Base-by-base conservation (phyloP, 2,888 invertebrate genomes). In the Ennomos quercinarius region DNA sequence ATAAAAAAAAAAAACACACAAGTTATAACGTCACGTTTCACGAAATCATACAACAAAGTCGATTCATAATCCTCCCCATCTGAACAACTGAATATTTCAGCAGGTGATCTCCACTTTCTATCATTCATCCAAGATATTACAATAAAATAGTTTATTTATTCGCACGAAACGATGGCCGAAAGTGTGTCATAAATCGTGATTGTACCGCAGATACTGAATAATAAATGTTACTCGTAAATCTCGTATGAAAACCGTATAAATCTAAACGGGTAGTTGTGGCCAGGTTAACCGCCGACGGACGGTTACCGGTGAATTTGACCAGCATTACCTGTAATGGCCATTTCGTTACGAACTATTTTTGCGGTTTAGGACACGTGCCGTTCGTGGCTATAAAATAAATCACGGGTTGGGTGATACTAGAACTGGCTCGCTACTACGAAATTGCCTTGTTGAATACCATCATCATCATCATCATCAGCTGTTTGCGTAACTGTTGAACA, bases 181-280 rank as follows among this genome's bases (percentile, higher is more conserved):
- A 87, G 89, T 87, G 80, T 83, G 85, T 83, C 81, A 87, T 90
- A 91, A 90, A 91, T 90, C 81, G 60, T 81, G 88, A 88, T 88
- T 86, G 80, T 84, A 78, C 82, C 80, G 71, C 79, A 81, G 87
- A 89, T 89, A 89, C 78, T 88, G 89, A 88, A 91, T 91, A 90
- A 91, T 89, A 89, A 89, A 91, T 87, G 87, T 83, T 73, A 78
- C 74, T 80, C 86, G 78, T 91, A 91, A 91, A 91, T 91, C 87
- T 84, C 77, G 84, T 87, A 90, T 89, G 90, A 91, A 88, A 89
- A 87, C 81, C 79, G 81, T 77, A 88, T 91, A 91, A 90, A 90
- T 90, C 88, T 86, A 83, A 85, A 77, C 76, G 81, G 76, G 78
- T 81, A 80, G 82, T 80, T 76, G 76, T 77, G 80, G 74, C 70